These are phyloP conservation scores for Augochlora pura DNA, from an alignment of 1,140 invertebrate species.

Conservation along the genomic window DNA sequence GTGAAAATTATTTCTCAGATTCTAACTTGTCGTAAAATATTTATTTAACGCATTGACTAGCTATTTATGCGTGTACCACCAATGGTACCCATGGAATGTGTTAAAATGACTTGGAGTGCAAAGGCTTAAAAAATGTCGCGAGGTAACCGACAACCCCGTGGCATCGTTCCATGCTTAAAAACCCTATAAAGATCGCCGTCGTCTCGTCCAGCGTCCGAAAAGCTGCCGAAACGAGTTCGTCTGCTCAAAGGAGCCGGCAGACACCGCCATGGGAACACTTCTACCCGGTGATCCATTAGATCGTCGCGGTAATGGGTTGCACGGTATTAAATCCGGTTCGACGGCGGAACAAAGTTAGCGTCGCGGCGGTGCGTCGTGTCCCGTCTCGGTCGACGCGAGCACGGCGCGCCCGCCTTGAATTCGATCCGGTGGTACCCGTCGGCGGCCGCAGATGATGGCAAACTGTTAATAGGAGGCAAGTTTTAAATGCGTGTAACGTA, in stretches of 20 bases:
- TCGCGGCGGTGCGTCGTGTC: constrained; percentile 5
- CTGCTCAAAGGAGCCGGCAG: no score
- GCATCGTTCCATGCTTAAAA: no score
- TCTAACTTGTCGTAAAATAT: no score
- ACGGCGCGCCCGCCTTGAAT: constrained; percentile 44
- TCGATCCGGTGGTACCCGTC: constrained; percentile 38
- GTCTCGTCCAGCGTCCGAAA: no score
- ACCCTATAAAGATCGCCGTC: no score
- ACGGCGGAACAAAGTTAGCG: constrained; percentile 54
- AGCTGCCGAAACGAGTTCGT: not conserved
- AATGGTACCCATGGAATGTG: no score
- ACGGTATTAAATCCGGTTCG: constrained; percentile 54
- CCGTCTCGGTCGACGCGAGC: not conserved
- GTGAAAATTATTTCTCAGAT: no score
- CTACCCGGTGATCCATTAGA: constrained; percentile 14
- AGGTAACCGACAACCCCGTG: no score
- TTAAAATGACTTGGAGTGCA: no score
- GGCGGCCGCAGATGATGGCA: constrained; percentile 59
- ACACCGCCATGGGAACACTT: not conserved
- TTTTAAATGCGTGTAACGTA: constrained; percentile 70
- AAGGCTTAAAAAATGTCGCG: no score
- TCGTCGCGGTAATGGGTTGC: constrained; percentile 35
- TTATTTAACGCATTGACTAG: no score
- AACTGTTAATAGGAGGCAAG: constrained; percentile 66
- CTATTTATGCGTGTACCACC: no score